These are phyloP conservation scores for Luperina testacea DNA, from an alignment of 2,888 invertebrate species.

Conservation along the genomic window DNA sequence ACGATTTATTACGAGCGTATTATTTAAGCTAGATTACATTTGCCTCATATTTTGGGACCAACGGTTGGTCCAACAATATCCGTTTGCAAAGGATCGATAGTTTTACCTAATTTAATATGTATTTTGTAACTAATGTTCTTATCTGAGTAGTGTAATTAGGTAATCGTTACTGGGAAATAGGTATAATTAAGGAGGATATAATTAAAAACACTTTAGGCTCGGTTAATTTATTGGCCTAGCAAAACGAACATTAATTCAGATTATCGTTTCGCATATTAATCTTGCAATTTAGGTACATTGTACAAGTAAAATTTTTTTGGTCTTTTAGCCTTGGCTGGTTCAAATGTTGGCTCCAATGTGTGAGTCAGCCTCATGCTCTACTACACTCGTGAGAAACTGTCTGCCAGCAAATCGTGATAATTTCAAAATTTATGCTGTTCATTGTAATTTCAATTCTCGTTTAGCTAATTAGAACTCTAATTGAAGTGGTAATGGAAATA, in stretches of 20 bases:
- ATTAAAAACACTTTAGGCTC: constrained; percentile 27
- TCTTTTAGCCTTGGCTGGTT: constrained; percentile 4
- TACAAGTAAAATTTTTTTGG: neutral
- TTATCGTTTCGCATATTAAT: constrained; percentile 16
- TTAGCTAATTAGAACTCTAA: constrained; percentile 46
- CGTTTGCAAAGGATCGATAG: neutral
- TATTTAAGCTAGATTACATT: constrained; percentile 28
- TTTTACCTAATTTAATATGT: neutral
- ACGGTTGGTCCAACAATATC: constrained; percentile 17
- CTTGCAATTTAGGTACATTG: neutral
- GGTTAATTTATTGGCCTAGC: constrained; percentile 25
- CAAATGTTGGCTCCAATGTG: constrained; percentile 34
- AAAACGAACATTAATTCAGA: constrained; percentile 1
- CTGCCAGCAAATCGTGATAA: constrained; percentile 42
- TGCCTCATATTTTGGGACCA: constrained; percentile 6
- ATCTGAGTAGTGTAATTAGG: constrained; percentile 33
- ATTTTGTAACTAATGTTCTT: constrained; percentile 16
- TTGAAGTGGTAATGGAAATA: constrained; percentile 56
- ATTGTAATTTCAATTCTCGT: constrained; percentile 56
- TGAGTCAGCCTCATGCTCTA: constrained; percentile 60
- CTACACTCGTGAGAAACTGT: constrained; percentile 52
- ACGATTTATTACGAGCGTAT: constrained; percentile 35
- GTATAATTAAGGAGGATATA: constrained; percentile 39
- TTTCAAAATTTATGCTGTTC: constrained; percentile 41
- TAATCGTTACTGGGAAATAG: constrained; percentile 28